Evolutionary conservation across 2,797 vertebrate genomes (phyloP), one percentile per base, ranked within the genome.

Genomic region (Pseudomugil tenellus): DNA sequence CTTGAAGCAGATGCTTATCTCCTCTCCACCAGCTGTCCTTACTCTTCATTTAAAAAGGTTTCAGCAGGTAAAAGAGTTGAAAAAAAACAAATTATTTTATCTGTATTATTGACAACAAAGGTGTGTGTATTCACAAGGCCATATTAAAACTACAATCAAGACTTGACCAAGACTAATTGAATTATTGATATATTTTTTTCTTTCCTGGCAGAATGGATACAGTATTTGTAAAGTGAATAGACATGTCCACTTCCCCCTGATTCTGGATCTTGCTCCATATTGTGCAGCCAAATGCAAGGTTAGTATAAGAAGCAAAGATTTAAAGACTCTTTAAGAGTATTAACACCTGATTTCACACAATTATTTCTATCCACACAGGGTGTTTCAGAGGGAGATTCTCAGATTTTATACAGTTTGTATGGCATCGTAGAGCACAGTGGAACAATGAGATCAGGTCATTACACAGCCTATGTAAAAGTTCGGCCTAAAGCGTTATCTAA

Each of bases 21-120:
- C 97, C 26, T 90, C 92, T 13, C 95, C 93, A 37, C 98, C 98
- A 74, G 95, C 95, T 41, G 80, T 99, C 74, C 96, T 99, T 67
- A 99, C 97, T 2, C 96, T 99, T 68, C 97, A 99, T 86, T 88
- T 99, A 72, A 99, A 99, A 86, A 95, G 98, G 88, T 99, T 99
- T 91, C 97, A 99, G 56, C 97, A 99, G 80, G 98, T 97, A 90
- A 77, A 28, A 57, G 31, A 41, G 17, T 8, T 49, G 8, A 25
- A 60, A 5, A 51, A 39, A 51, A 17, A 29, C 17, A 53, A 16
- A 9, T 3, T 43, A 9, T 19, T 6, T 28, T 19, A 13, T 2
- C 56, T 34, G 17, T 63, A 54, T 21, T 53, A 2, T 4, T 58
- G 0, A 8, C 16, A n/a, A 0, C 17, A 5, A 55, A 66, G 31